phyloP scores from a whole-genome alignment of 1,140 invertebrate species.

The Diplogasteroides magnus region DNA sequence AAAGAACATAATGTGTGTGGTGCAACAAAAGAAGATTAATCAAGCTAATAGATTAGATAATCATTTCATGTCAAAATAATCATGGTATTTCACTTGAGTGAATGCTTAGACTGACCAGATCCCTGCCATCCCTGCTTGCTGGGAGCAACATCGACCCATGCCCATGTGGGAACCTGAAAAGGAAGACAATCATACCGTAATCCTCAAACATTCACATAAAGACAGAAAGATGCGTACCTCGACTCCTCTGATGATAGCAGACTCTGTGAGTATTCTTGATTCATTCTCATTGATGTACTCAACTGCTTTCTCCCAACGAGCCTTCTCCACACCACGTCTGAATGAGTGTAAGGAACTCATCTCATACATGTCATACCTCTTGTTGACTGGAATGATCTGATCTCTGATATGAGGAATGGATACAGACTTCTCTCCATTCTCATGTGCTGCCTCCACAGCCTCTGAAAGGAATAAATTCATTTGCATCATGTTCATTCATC shows the following conservation, averaged over 20 bases:
- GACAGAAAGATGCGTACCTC: constrained; percentile 15
- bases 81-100: neutral
- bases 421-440: constrained; percentile 9
- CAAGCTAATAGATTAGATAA: too few relatives aligned
- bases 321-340: constrained; percentile 11
- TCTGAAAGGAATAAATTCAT: constrained; percentile 2
- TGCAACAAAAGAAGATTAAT: too few relatives aligned
- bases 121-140: neutral
- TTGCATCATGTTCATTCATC: neutral
- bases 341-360: neutral
- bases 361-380: constrained; percentile 2
- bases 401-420: constrained; percentile 15
- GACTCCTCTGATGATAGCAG: constrained; percentile 1
- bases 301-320: constrained; percentile 18
- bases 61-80: neutral
- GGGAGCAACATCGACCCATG: neutral
- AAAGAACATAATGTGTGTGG: too few relatives aligned
- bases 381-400: constrained; percentile 7
- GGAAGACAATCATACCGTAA: neutral
- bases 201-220: neutral
- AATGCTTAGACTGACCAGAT: neutral
- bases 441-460: neutral
- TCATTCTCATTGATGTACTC: constrained; percentile 15
- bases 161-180: neutral
- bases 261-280: constrained; percentile 16